Base-by-base conservation (phyloP, 2,888 invertebrate species). In the Thereva unica region DNA sequence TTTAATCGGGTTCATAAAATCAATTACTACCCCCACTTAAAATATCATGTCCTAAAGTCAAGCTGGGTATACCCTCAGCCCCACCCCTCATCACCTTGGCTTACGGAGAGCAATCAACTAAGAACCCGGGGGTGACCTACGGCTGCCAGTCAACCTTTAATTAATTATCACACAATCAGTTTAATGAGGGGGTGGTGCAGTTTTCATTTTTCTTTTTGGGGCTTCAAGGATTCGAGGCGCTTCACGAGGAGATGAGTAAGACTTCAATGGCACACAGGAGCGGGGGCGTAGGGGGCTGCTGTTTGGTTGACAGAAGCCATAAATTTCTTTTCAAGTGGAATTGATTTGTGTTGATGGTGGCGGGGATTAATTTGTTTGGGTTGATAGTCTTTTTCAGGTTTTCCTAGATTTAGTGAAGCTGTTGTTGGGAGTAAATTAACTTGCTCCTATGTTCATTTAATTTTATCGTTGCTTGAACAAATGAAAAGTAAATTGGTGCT, bases 91-190 rank as follows among this genome's bases (percentile, higher is more conserved):
- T 37, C 40, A 38, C 12, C 47, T 9, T 12, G 47, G 59, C 47
- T 38, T 12, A 5, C 34, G 12, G 9, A 23, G 40, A 38, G 59
- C 40, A 47, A 49, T 45, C 59, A 59, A 59, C 59, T 12, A 45
- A n/a, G 44, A 40, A 34, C 67, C 67, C 65, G 57, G 47, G 5
- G n/a, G 40, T 35, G 45, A 45, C 37, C 47, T n/a, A 10, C 10
- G 47, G 38, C 47, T 70, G 68, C 64, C 66, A 71, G 70, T 68
- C 72, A 70, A 67, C 70, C 71, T 73, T 71, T 72, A 73, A 73
- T 73, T 73, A 73, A 73, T 73, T 73, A 73, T 72, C 72, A 71
- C 71, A 69, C 73, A 72, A 73, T 72, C 72, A 72, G 69, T 71
- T 71, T 72, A 72, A 72, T 72, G 71, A 71, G 63, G 65, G 55